Percentiles rank a stretch among this genome's conserved stretches.
Conservation (phyloP, 2,888 invertebrate genomes). For the Calliphora vomitoria region DNA sequence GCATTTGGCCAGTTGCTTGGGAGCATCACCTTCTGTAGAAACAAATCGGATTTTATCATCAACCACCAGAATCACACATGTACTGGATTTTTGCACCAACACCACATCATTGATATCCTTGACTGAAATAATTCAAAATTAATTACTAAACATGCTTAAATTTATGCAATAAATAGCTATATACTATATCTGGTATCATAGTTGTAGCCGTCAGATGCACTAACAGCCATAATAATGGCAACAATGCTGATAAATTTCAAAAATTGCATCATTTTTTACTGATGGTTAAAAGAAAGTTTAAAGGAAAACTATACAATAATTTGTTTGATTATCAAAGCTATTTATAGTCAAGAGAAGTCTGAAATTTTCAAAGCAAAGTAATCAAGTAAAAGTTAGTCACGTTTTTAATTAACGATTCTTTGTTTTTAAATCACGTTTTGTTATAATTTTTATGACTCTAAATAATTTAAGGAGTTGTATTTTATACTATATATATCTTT, state of each 20-base stretch:
- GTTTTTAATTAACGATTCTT: too few species aligned
- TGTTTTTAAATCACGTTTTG: too few species aligned
- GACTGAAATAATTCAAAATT: neutral
- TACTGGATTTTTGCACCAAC: slow-evolving; percentile 26
- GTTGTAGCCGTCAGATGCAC: neutral
- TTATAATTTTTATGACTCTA: too few species aligned
- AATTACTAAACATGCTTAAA: too few species aligned
- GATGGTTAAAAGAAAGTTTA: neutral
- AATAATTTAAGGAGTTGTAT: too few species aligned
- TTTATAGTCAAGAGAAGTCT: too few species aligned
- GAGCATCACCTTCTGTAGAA: neutral
- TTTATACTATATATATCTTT: too few species aligned
- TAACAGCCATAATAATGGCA: neutral
- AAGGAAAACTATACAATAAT: neutral
- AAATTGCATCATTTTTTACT: neutral
- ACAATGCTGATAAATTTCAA: neutral
- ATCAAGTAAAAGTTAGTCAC: too few species aligned
- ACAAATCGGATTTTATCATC: slow-evolving; percentile 16
- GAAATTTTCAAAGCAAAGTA: too few species aligned
- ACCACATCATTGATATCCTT: slow-evolving; percentile 30
- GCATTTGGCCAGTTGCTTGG: neutral
- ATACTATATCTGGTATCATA: neutral
- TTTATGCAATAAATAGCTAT: too few species aligned
- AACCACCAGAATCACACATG: slow-evolving; percentile 2
- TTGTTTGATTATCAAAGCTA: too few species aligned